These are phyloP conservation scores for Sympetrum striolatum DNA, from an alignment of 2,888 invertebrate species.

Conservation along the genomic window DNA sequence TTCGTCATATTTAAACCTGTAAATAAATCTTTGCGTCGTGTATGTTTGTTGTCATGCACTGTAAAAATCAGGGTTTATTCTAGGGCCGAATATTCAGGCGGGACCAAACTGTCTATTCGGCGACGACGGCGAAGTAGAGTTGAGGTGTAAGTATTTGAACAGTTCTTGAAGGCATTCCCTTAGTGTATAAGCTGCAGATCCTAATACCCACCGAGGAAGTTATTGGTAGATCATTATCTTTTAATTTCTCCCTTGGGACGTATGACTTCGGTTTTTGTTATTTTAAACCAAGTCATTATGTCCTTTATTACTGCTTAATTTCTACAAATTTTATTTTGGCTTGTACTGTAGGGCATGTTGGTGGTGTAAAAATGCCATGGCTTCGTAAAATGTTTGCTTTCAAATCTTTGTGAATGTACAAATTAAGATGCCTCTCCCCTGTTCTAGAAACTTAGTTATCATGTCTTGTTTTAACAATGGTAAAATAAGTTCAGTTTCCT, in stretches of 20 bases:
- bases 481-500: constrained; percentile 29
- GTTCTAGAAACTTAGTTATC: neutral
- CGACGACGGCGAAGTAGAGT: constrained; percentile 59
- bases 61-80: constrained; percentile 54
- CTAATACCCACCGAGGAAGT: neutral
- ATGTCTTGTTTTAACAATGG: neutral
- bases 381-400: constrained; percentile 6
- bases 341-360: neutral
- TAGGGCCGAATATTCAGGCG: constrained; percentile 70
- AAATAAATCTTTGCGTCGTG: neutral
- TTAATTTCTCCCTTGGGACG: neutral
- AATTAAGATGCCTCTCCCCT: neutral
- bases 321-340: neutral
- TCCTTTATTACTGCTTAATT: neutral
- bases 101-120: constrained; percentile 66
- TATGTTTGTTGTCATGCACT: constrained; percentile 47
- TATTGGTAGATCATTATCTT: neutral
- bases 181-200: constrained; percentile 1
- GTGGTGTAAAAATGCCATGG: neutral
- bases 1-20: neutral
- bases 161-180: constrained; percentile 22
- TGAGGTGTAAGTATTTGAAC: constrained; percentile 57
- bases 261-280: neutral
- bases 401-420: neutral
- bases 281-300: neutral